Percentiles rank a stretch among this genome's conserved stretches.
Conservation (phyloP, 1,140 invertebrate genomes). For the Cryptotermes secundus region DNA sequence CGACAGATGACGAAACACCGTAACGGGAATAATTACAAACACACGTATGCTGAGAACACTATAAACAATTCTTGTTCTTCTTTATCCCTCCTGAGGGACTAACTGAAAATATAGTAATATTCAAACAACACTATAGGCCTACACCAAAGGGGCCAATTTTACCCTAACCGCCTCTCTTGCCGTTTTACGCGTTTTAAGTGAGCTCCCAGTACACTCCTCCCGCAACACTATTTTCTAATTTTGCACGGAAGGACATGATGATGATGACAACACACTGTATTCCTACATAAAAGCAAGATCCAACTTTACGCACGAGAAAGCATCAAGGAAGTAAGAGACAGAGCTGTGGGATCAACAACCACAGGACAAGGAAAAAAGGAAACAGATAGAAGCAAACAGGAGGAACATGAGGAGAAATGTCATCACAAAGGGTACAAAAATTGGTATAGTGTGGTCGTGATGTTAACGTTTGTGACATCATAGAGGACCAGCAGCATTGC, state of each 20-base stretch:
- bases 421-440: conserved; percentile 16
- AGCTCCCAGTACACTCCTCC: too few relatives aligned
- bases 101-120: conserved; percentile 1
- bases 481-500: background rate
- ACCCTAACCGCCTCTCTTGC: background rate
- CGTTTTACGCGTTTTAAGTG: background rate
- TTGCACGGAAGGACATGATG: background rate
- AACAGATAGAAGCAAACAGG: background rate
- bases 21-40: background rate
- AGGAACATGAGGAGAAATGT: conserved; percentile 15
- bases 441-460: background rate
- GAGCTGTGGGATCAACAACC: background rate
- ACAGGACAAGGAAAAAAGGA: background rate
- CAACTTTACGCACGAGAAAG: background rate
- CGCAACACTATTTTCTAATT: background rate
- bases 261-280: background rate
- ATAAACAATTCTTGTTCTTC: background rate
- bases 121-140: background rate
- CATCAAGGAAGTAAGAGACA: conserved; percentile 4
- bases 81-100: background rate
- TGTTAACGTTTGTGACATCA: background rate
- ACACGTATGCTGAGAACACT: background rate
- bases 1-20: background rate
- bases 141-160: background rate
- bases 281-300: conserved; percentile 8